Evolutionary conservation across 2,888 invertebrate genomes (phyloP), one percentile per base, ranked within the genome.

Genomic region (Chymomyza fuscimana): DNA sequence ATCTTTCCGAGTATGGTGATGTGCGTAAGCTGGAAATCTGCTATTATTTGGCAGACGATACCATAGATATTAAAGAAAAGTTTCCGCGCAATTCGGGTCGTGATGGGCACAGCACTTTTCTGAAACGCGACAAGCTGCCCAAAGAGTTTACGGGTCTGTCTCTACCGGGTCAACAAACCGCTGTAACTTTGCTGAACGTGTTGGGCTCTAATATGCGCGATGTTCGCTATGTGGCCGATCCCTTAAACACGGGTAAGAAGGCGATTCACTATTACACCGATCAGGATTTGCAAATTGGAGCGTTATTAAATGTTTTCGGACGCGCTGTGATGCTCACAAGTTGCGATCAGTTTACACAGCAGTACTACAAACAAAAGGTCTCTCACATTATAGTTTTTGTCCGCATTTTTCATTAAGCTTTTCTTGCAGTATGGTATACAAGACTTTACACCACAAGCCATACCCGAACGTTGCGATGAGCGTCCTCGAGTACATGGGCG

Each of bases 1-100:
- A 98, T 89, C 94, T 95, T 1, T 94, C 94, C 0, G 94, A 95
- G 88, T 95, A 95, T 87, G 98, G 98, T 0, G 94, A 95, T 69
- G 91, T 97, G 29, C 95, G 97, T 77, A 93, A 95, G 81, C 92
- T 98, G 71, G 95, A 97, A 87, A 93, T 98, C 15, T 95, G 96
- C 87, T 98, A 96, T 89, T 97, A 95, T 92, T 92, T 98, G 61
- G 95, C 96, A 0, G 97, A 98, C 87, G 96, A 97, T 84, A 97
- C 97, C 0, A 95, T 98, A 10, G 97, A 98, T 91, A 95, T 98
- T 6, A 95, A 95, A 81, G 97, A 98, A 92, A 93, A 93, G 56
- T 90, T 94, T 63, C 92, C 93, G 0, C 92, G 93, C 0, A 95
- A 95, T 88, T 94, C 95, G 1, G 96, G 96, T 0, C 93, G 94